These are phyloP conservation scores for Trogon melanurus DNA, from an alignment of 2,113 vertebrate genomes.

Conservation along the genomic window DNA sequence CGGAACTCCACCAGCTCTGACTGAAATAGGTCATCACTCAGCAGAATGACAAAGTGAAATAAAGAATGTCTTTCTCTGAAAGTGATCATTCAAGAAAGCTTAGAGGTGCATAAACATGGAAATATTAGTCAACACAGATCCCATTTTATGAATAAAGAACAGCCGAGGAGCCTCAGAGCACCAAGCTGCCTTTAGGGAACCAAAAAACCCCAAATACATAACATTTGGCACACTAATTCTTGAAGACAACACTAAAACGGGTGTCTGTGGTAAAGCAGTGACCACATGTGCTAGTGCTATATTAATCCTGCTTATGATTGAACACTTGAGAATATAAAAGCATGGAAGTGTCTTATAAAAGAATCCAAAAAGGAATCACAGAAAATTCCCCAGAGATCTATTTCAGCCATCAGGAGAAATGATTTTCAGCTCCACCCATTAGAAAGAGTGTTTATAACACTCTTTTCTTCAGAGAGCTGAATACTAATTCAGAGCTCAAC, in stretches of 20 bases:
- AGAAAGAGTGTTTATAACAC: not conserved
- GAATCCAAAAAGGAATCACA: not conserved
- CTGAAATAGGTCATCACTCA: not conserved
- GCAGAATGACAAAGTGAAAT: not conserved
- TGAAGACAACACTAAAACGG: not conserved
- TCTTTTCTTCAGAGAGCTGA: not conserved
- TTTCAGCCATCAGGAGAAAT: not conserved
- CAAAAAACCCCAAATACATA: rapidly evolving
- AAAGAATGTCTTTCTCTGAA: not conserved
- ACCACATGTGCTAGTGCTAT: not conserved
- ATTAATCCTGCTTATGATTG: not conserved
- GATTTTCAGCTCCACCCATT: not conserved
- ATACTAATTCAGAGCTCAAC: conserved; percentile 35
- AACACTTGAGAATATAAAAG: not conserved
- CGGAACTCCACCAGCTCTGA: not conserved
- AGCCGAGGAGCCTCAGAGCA: rapidly evolving
- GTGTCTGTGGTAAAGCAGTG: not conserved
- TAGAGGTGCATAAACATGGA: not conserved
- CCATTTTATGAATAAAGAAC: not conserved
- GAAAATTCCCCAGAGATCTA: not conserved
- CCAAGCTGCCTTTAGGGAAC: not conserved
- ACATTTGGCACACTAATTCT: not conserved
- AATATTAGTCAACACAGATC: not conserved
- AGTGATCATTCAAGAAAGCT: not conserved
- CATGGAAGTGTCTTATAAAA: not conserved